A percentile compares a stretch with the other conserved stretches of the same genome.
Evolutionary conservation across 2,113 vertebrate species (phyloP).

Genomic region (Lagopus leucura): DNA sequence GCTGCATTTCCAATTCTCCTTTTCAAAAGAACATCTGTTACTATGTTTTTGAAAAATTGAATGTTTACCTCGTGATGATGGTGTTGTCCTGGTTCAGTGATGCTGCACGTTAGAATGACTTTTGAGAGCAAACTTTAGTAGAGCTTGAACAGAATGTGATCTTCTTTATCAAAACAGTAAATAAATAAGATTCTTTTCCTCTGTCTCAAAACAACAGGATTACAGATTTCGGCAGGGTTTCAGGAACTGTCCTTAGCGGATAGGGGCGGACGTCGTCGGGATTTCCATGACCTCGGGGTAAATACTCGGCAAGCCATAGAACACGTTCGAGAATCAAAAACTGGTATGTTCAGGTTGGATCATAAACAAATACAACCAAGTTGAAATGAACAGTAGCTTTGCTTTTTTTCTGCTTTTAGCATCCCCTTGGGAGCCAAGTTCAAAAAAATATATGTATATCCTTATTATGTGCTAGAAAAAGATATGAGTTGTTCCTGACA

Average conservation of each 20-base stretch:
- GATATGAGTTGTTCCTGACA: neutral
- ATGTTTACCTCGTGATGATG: neutral
- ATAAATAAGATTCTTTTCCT: neutral
- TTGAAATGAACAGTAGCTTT: neutral
- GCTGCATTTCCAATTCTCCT: neutral
- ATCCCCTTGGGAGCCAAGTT: neutral
- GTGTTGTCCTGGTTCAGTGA: neutral
- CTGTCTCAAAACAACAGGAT: neutral
- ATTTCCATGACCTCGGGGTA: slow-evolving; percentile 87
- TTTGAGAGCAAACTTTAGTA: neutral
- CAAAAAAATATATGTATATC: no score
- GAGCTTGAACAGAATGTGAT: neutral
- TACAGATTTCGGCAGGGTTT: slow-evolving; percentile 89
- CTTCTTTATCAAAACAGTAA: neutral
- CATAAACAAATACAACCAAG: neutral
- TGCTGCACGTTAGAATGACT: neutral
- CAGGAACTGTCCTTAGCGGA: slow-evolving; percentile 88
- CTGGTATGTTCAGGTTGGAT: slow-evolving; percentile 70
- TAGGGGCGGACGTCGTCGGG: slow-evolving; percentile 86
- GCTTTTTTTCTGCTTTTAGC: neutral
- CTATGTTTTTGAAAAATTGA: neutral
- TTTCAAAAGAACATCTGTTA: neutral
- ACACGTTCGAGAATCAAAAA: slow-evolving; percentile 91
- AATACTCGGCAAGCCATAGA: slow-evolving; percentile 88
- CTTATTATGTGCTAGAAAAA: neutral